Evolutionary conservation across 1,140 invertebrate genomes (phyloP).

Genomic region (Tribolium castaneum): DNA sequence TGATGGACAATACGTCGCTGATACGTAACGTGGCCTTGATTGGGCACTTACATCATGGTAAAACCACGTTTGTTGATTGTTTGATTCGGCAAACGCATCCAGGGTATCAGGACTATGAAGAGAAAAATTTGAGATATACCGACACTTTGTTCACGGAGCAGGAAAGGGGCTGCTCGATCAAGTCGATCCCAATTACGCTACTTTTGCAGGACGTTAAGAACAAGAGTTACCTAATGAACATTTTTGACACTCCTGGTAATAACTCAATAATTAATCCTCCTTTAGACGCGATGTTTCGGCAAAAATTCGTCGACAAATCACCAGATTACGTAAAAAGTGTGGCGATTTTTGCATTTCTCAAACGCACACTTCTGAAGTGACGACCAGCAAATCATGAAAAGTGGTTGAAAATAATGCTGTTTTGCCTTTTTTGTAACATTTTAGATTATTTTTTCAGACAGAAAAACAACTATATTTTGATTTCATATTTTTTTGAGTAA

Average conservation of each 20-base stretch:
- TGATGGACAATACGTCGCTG: conserved; percentile 96
- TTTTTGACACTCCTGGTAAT: conserved; percentile 95
- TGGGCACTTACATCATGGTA: conserved; percentile 99
- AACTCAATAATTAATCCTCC: too few species aligned
- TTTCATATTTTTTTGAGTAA: too few species aligned
- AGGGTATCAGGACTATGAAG: conserved; percentile 78
- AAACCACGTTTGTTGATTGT: conserved; percentile 98
- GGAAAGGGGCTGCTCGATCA: conserved; percentile 97
- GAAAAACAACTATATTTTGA: too few species aligned
- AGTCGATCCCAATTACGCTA: conserved; percentile 94
- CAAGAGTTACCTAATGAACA: conserved; percentile 95
- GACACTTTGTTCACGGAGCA: conserved; percentile 98
- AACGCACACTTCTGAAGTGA: too few species aligned
- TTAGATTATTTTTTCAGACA: too few species aligned
- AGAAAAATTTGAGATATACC: conserved; percentile 90
- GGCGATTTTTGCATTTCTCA: too few species aligned
- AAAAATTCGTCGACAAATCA: too few species aligned
- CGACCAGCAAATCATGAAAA: too few species aligned
- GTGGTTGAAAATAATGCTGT: too few species aligned
- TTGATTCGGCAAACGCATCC: conserved; percentile 98
- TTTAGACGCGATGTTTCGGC: too few species aligned
- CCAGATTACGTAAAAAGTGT: too few species aligned
- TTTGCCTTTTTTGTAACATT: too few species aligned
- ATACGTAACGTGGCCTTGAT: conserved; percentile 96
- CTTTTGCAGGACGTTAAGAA: conserved; percentile 93